These are phyloP conservation scores for Coregonus ussuriensis DNA, from an alignment of 2,797 vertebrate genomes.

Conservation along the genomic window DNA sequence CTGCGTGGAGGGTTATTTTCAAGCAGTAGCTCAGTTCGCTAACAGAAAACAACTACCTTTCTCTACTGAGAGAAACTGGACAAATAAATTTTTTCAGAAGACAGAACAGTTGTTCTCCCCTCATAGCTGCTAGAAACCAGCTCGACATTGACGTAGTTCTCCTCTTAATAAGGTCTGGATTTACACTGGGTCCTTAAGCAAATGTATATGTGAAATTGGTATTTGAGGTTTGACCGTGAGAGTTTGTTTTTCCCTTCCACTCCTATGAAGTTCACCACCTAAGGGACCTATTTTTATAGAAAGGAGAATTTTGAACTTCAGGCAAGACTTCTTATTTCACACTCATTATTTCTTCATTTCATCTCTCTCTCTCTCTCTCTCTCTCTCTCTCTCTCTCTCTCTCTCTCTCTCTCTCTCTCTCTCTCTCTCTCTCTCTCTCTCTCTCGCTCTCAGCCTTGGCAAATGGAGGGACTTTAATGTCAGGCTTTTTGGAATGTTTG, in stretches of 20 bases:
- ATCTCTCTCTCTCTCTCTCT: slow-evolving; percentile 12
- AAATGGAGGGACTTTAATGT: slow-evolving; percentile 44
- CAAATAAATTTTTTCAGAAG: not conserved
- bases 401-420: slow-evolving; percentile 26
- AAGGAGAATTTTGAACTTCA: not conserved
- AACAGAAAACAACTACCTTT: not conserved
- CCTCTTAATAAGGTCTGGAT: slow-evolving; percentile 55
- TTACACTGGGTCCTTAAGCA: slow-evolving; percentile 47
- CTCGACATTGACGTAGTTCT: not conserved
- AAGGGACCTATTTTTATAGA: slow-evolving; percentile 12
- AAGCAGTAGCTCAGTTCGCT: not conserved
- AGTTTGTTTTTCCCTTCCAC: slow-evolving; percentile 19
- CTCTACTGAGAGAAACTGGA: not conserved
- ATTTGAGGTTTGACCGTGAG: not conserved
- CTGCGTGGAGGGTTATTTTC: not conserved
- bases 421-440: slow-evolving; percentile 3
- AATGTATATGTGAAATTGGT: slow-evolving; percentile 61
- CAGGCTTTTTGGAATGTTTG: slow-evolving; percentile 54
- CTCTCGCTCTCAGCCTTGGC: not conserved
- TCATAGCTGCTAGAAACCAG: not conserved
- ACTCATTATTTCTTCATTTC: slow-evolving; percentile 36
- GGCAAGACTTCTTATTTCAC: slow-evolving; percentile 38
- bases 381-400: slow-evolving; percentile 25
- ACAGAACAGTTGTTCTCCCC: not conserved
- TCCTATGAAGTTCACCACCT: slow-evolving; percentile 49